Evolutionary conservation across 2,888 invertebrate genomes (phyloP), one percentile per base, ranked within the genome.

Genomic region (Incurvaria masculella): DNA sequence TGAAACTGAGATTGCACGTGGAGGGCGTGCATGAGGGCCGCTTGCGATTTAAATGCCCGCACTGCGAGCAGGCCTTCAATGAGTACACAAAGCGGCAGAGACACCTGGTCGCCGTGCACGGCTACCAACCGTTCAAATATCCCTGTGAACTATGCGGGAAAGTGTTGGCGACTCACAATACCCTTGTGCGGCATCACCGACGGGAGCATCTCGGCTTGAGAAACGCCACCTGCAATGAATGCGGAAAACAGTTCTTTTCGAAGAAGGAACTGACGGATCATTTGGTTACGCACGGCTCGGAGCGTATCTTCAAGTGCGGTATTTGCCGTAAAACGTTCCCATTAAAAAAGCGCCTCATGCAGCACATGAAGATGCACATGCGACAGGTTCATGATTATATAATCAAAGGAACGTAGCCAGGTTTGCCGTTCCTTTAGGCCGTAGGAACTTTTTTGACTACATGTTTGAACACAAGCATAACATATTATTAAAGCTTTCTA

Each of bases 241-340:
- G 83, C 40, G 76, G 80, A 2, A 75, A 80, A 49, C 66, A 78
- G 5, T 82, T 80, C 53, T 80, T 78, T 39, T 55, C 73, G 0
- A 80, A 79, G 0, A 73, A 73, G 0, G 53, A 71, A 5, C 59
- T 80, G 46, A 73, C 72, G 23, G 70, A 81, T 10, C 82, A 82
- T 45, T 79, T 80, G 67, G 62, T 43, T 2, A 67, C 64, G 21
- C 83, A 83, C 48, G 80, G 81, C 0, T 74, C 79, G 0, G 81
- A 81, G 39, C 71, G 80, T 53, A 75, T 79, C n/a, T 83, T 79
- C 53, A 62, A 79, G 2, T 84, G 84, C 56, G 78, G 80, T 21
- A 70, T 79, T 41, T 84, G 84, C 57, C 81, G 81, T 2, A 84
- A 84, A 52, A 78, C 79, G 17, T 84, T 85, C 57, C 82, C 83